Evolutionary conservation across 2,113 vertebrate genomes (phyloP).

Genomic region (Spea bombifrons): DNA sequence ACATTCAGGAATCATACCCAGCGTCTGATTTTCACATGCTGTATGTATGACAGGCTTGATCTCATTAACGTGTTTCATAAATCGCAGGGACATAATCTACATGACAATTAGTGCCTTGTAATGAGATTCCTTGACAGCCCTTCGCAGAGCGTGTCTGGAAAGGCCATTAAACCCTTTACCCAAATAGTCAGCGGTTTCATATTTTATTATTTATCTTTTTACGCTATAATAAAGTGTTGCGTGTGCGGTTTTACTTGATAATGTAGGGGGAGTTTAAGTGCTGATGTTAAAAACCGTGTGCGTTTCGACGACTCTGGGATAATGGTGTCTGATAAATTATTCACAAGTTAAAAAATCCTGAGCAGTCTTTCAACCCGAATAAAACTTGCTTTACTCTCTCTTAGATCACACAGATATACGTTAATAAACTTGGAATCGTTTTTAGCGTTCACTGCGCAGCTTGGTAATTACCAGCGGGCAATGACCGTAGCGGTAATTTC

Average conservation of each 20-base stretch:
- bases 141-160: not conserved
- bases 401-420: not conserved
- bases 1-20: too few species aligned
- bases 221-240: constrained; percentile 4
- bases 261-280: constrained; percentile 2
- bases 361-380: not conserved
- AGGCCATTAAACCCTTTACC: not conserved
- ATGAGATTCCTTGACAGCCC: not conserved
- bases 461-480: not conserved
- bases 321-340: constrained; percentile 25
- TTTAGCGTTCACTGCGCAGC: not conserved
- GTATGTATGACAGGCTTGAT: too few species aligned
- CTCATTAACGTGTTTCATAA: too few species aligned
- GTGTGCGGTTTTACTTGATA: constrained; percentile 3
- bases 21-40: too few species aligned
- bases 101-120: not conserved
- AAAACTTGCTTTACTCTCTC: not conserved
- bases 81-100: not conserved
- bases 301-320: constrained; percentile 14
- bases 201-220: not conserved
- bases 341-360: not conserved
- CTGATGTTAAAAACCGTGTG: constrained; percentile 6
- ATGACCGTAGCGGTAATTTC: not conserved
- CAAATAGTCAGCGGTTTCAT: not conserved
- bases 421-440: not conserved